Base-by-base conservation (phyloP, 1,140 invertebrate species). In the Uloborus diversus region DNA sequence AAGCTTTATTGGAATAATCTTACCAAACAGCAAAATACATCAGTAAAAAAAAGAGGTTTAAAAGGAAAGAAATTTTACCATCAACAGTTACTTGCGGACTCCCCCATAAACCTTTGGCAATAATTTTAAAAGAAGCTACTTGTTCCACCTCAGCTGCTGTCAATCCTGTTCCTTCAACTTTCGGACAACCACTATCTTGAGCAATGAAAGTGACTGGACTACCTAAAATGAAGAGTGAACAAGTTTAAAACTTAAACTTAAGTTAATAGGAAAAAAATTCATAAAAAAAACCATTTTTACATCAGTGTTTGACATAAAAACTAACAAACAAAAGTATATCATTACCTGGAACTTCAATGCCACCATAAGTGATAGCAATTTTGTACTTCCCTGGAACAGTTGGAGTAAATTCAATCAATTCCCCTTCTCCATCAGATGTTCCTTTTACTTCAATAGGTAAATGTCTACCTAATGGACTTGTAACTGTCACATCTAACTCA, bases 381-480 rank as follows among this genome's bases (percentile, higher is more conserved):
- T 94, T 92, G 85, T 98, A 97, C 83, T 93, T 93, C 81, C 96
- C 96, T 27, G 96, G 92, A 64, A 95, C 90, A 3, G 91, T 92
- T 3, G 96, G 96, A 53, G 93, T 89, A 85, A 98, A 94, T 83
- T 95, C 93, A 57, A 98, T 92, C 83, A 92, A 88, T 83, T 91
- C 90, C n/a, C 85, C 86, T 83, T 92, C 90, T 20, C 91, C 88
- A 76, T 94, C 93, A 32, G 91, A 90, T 9, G 93, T 89, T 14
- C 91, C 90, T 62, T 91, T 91, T 9, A 95, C 91, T 84, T 95
- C 92, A 1, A 97, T 89, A 0, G 94, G 93, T 32, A 98, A 86
- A 80, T 93, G 92, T 84, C 94, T 91, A 23, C 95, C 94, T n/a
- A 93, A 89, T 2, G 97, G 96, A 83, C 94, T 94, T 35, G 93